Percentiles rank a stretch among this genome's conserved stretches.
Evolutionary conservation across 1,140 invertebrate species (phyloP).

Genomic region (Pseudomyrmex gracilis): DNA sequence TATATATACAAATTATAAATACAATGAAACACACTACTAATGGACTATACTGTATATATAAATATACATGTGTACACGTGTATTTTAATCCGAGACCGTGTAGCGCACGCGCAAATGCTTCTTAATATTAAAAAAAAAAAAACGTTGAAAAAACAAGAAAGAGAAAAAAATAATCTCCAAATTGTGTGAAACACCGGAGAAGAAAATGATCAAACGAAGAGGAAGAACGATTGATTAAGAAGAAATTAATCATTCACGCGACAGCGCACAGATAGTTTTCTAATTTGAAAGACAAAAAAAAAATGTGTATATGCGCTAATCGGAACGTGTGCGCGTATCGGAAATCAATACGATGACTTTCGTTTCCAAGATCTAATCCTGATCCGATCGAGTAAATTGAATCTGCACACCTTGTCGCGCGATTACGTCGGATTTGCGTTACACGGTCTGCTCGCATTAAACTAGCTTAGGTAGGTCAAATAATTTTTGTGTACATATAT

Average conservation of each 20-base stretch:
- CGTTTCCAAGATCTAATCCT: conserved; percentile 5
- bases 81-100: conserved; percentile 57
- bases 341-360: conserved; percentile 14
- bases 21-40: conserved; percentile 60
- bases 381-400: conserved; percentile 11
- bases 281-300: not conserved
- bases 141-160: not conserved
- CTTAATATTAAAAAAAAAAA: not conserved
- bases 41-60: conserved; percentile 59
- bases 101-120: conserved; percentile 24
- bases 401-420: not conserved
- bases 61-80: conserved; percentile 20
- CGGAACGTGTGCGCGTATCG: not conserved
- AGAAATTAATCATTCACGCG: too few relatives aligned
- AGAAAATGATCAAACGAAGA: not conserved
- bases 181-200: not conserved
- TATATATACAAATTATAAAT: conserved; percentile 67
- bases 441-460: conserved; percentile 61
- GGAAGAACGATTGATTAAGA: too few relatives aligned
- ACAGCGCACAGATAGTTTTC: not conserved
- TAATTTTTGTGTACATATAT: conserved; percentile 72
- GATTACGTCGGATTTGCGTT: conserved; percentile 61
- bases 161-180: not conserved
- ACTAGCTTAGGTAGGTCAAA: conserved; percentile 73
- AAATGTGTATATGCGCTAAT: not conserved